phyloP scores from a whole-genome alignment of 2,113 vertebrate species.

The Petaurus breviceps region DNA sequence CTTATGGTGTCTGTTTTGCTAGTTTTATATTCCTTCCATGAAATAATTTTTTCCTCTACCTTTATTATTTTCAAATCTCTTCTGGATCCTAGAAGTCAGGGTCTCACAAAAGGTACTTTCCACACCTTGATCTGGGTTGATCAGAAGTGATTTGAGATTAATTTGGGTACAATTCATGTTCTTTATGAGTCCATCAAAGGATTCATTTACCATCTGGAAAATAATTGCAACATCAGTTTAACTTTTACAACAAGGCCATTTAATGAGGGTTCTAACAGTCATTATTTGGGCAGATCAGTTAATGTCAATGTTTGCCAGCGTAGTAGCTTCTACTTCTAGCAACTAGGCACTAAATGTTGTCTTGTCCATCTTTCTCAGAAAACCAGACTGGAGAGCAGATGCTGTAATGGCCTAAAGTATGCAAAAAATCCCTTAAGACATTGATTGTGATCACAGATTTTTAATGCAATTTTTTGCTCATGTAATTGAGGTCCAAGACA shows the following conservation, averaged over 20 bases:
- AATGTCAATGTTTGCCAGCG: neutral
- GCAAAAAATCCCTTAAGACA: slow-evolving; percentile 47
- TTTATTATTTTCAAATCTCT: slow-evolving; percentile 35
- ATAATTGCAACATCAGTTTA: neutral
- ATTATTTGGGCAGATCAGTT: neutral
- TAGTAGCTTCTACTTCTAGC: neutral
- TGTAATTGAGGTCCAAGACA: slow-evolving; percentile 57
- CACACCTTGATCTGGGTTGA: neutral
- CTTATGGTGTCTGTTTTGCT: neutral
- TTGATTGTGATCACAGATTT: slow-evolving; percentile 57
- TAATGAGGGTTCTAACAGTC: neutral
- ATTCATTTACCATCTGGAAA: slow-evolving; percentile 39
- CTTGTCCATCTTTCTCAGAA: slow-evolving; percentile 38
- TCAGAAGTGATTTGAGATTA: neutral
- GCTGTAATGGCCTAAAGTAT: slow-evolving; percentile 49
- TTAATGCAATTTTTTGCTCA: slow-evolving; percentile 46
- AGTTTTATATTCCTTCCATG: slow-evolving; percentile 15
- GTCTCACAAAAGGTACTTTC: neutral
- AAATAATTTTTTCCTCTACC: neutral
- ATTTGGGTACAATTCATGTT: neutral
- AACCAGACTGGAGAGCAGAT: slow-evolving; percentile 35
- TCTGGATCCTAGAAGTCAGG: slow-evolving; percentile 21
- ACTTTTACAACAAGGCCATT: slow-evolving; percentile 13
- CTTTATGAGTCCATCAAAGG: neutral
- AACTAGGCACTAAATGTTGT: slow-evolving; percentile 12